A percentile compares a stretch with the other conserved stretches of the same genome.
Conservation (phyloP, 1,140 invertebrate genomes). For the Chelonus insularis region DNA sequence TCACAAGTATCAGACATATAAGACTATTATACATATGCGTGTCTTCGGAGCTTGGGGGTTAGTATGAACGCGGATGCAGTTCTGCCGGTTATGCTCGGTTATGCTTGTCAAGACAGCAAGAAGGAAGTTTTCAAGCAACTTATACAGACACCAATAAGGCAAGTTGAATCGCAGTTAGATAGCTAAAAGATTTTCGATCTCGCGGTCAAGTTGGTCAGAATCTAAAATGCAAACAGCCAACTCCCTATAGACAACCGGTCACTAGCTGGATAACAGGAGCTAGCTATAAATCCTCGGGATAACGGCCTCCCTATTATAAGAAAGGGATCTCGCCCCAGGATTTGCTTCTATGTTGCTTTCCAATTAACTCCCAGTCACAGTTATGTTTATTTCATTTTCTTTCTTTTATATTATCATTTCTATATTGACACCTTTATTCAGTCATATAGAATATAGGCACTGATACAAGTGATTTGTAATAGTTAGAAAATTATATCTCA, state of each 20-base stretch:
- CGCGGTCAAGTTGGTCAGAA: slow-evolving; percentile 28
- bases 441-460: no score
- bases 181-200: slow-evolving; percentile 28
- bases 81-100: background rate
- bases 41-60: slow-evolving; percentile 13
- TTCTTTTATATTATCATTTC: background rate
- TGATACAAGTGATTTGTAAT: no score
- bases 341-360: slow-evolving; percentile 27
- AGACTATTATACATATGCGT: slow-evolving; percentile 29
- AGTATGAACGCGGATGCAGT: slow-evolving; percentile 9
- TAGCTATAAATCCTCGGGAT: slow-evolving; percentile 31
- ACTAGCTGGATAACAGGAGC: slow-evolving; percentile 31
- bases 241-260: slow-evolving; percentile 30
- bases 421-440: no score
- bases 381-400: slow-evolving; percentile 22
- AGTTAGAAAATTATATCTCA: no score
- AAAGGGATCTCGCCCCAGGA: slow-evolving; percentile 26
- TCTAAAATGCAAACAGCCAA: slow-evolving; percentile 26
- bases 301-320: slow-evolving; percentile 26
- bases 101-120: slow-evolving; percentile 5
- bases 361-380: slow-evolving; percentile 29
- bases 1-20: slow-evolving; percentile 27
- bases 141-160: slow-evolving; percentile 1
- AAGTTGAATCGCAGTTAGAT: background rate
- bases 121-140: slow-evolving; percentile 11